A percentile compares a stretch with the other conserved stretches of the same genome.
These are phyloP conservation scores for Leucoraja erinaceus DNA, from an alignment of 2,113 vertebrate genomes.

Conservation along the genomic window DNA sequence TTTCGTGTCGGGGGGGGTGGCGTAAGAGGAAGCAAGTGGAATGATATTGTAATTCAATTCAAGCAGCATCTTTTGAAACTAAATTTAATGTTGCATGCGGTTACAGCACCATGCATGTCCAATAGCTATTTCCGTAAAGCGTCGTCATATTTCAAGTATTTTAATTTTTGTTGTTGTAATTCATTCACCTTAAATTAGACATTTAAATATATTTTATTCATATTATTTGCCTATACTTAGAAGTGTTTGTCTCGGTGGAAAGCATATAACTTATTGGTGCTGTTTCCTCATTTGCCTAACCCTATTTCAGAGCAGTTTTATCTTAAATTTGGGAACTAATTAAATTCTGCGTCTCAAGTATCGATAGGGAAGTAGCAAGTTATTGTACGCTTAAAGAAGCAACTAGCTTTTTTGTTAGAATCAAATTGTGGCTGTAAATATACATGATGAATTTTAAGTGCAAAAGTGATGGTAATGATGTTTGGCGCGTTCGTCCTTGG, in stretches of 20 bases:
- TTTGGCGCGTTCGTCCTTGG: not conserved
- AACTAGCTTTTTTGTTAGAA: too few relatives aligned
- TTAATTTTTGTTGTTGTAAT: not conserved
- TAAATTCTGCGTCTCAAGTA: not conserved
- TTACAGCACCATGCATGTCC: not conserved
- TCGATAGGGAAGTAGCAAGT: not conserved
- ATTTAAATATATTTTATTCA: not conserved
- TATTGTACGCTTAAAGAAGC: not conserved
- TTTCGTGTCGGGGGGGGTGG: too few relatives aligned
- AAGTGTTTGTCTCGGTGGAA: slow-evolving; percentile 2
- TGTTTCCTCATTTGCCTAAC: slow-evolving; percentile 2
- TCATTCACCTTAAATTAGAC: not conserved
- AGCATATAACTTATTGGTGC: not conserved
- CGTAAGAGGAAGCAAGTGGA: not conserved
- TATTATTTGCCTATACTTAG: not conserved
- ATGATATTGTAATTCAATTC: not conserved
- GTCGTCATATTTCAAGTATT: not conserved
- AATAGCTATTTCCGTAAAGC: not conserved
- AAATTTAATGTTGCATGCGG: not conserved
- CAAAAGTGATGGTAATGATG: not conserved
- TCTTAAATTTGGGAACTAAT: not conserved
- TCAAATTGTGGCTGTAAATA: not conserved
- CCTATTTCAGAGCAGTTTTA: not conserved
- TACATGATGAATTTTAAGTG: not conserved
- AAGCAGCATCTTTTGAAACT: not conserved